A percentile compares a stretch with the other conserved stretches of the same genome.
These are phyloP conservation scores for Darevskia mixta DNA, from an alignment of 2,797 vertebrate species.

Conservation along the genomic window DNA sequence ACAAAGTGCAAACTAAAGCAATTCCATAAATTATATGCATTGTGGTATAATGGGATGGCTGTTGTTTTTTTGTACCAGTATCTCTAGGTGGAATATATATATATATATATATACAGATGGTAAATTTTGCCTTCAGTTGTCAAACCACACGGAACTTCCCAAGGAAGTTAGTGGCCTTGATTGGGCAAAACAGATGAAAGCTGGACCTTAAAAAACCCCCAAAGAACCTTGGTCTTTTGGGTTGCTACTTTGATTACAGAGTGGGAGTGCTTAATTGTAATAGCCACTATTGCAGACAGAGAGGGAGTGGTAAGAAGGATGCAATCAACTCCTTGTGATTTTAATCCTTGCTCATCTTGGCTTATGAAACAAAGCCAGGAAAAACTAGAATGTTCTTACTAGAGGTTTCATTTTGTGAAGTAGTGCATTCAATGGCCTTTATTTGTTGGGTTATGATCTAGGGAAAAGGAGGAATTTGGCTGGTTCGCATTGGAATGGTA, in stretches of 20 bases:
- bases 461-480: no score
- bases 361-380: not conserved
- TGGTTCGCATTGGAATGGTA: no score
- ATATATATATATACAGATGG: conserved; percentile 50
- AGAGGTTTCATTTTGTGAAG: not conserved
- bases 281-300: not conserved
- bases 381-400: not conserved
- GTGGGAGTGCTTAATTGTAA: not conserved
- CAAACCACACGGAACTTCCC: not conserved
- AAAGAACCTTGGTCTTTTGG: not conserved
- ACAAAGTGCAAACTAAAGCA: conserved; percentile 58
- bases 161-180: not conserved
- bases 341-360: not conserved
- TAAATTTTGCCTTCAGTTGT: conserved; percentile 11
- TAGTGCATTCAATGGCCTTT: not conserved
- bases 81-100: conserved; percentile 59
- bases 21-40: conserved; percentile 62
- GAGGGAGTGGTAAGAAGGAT: not conserved
- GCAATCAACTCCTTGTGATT: not conserved
- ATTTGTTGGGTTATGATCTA: not conserved
- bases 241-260: not conserved
- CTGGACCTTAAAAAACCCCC: not conserved
- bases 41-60: conserved; percentile 47
- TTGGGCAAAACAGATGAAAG: not conserved
- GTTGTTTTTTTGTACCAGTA: conserved; percentile 48